Evolutionary conservation across 2,888 invertebrate species (phyloP).

Genomic region (Vesta saturnalis): DNA sequence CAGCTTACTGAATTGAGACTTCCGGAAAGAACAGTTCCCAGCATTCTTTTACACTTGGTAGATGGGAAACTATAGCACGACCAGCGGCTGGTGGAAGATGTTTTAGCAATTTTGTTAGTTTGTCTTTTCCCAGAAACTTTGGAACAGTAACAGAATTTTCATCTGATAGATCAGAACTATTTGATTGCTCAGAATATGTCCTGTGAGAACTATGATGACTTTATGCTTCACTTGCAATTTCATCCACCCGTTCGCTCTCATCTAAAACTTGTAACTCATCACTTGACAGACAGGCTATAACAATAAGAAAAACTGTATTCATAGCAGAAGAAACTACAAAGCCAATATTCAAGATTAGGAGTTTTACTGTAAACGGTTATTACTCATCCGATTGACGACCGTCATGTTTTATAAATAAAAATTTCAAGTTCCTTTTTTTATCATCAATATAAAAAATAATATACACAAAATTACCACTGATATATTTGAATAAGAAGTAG

Average conservation of each 20-base stretch:
- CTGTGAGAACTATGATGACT: background rate
- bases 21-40: conserved; percentile 6
- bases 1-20: background rate
- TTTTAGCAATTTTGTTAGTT: background rate
- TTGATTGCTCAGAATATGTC: conserved; percentile 3
- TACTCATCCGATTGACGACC: background rate
- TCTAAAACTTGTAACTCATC: conserved; percentile 2
- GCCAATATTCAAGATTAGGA: background rate
- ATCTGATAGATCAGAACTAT: conserved; percentile 1
- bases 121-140: background rate
- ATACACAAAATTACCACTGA: background rate
- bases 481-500: background rate
- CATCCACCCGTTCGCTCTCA: conserved; percentile 2
- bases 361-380: background rate
- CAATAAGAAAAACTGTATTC: background rate
- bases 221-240: background rate
- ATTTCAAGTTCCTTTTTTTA: no score
- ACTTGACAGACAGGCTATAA: background rate
- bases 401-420: no score
- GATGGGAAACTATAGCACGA: conserved; percentile 5
- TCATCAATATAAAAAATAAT: background rate
- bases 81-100: background rate
- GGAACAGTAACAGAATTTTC: background rate
- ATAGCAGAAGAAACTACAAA: background rate
- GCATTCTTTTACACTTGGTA: conserved; percentile 5